A percentile compares a stretch with the other conserved stretches of the same genome.
These are phyloP conservation scores for Penelope pileata DNA, from an alignment of 2,113 vertebrate species.

Conservation along the genomic window DNA sequence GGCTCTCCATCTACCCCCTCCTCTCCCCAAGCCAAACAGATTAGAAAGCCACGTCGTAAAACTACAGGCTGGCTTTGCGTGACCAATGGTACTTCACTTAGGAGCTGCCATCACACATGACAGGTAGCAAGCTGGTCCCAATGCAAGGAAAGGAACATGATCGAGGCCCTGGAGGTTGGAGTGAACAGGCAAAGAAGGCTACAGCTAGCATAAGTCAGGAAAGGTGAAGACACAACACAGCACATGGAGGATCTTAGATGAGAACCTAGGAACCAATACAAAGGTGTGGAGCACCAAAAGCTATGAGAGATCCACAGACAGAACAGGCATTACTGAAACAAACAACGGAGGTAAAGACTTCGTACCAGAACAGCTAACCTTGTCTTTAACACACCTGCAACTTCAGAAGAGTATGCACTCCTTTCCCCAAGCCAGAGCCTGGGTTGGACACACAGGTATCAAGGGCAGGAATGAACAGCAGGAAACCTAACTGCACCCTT, in stretches of 20 bases:
- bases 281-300: rapidly evolving
- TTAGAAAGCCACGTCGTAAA: background rate
- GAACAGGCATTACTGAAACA: background rate
- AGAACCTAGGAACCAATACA: background rate
- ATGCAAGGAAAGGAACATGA: background rate
- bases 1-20: background rate
- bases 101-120: background rate
- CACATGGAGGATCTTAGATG: background rate
- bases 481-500: background rate
- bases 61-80: background rate
- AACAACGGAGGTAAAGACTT: background rate
- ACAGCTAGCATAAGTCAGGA: background rate
- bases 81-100: background rate
- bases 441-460: rapidly evolving
- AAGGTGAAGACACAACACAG: background rate
- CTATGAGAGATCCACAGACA: background rate
- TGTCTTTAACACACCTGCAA: background rate
- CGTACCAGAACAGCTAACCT: background rate
- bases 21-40: background rate
- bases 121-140: background rate
- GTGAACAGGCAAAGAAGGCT: rapidly evolving
- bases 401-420: background rate
- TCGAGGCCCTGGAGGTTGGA: background rate
- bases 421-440: background rate
- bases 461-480: background rate